These are phyloP conservation scores for Chymomyza fuscimana DNA, from an alignment of 2,888 invertebrate genomes.

Conservation along the genomic window DNA sequence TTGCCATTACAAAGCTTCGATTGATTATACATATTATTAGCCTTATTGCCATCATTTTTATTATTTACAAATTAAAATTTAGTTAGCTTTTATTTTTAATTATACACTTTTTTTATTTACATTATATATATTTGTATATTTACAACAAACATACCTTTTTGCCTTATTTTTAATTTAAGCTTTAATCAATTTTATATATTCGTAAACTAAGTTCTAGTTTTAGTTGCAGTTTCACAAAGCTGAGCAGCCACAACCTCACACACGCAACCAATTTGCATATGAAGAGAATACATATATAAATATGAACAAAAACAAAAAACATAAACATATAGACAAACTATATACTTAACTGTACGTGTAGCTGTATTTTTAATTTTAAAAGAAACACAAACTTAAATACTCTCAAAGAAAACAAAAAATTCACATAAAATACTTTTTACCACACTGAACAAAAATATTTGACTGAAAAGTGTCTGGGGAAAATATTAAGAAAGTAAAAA, in stretches of 20 bases:
- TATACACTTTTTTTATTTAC: slow-evolving; percentile 48
- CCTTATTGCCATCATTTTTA: slow-evolving; percentile 61
- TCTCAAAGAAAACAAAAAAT: slow-evolving; percentile 44
- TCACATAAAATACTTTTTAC: slow-evolving; percentile 47
- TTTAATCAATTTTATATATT: slow-evolving; percentile 50
- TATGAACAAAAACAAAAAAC: slow-evolving; percentile 8
- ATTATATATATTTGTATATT: slow-evolving; percentile 32
- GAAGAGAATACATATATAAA: slow-evolving; percentile 29
- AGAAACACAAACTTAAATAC: slow-evolving; percentile 52
- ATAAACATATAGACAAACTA: slow-evolving; percentile 7
- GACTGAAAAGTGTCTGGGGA: slow-evolving; percentile 69
- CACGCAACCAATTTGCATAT: slow-evolving; percentile 44
- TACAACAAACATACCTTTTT: slow-evolving; percentile 61
- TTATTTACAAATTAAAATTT: slow-evolving; percentile 1
- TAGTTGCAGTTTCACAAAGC: slow-evolving; percentile 18
- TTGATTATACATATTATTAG: slow-evolving; percentile 42
- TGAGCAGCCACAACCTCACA: slow-evolving; percentile 41
- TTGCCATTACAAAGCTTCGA: slow-evolving; percentile 70
- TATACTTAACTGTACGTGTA: slow-evolving; percentile 57
- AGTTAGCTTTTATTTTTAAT: slow-evolving; percentile 27
- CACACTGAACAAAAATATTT: slow-evolving; percentile 66
- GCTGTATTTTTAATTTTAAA: slow-evolving; percentile 65
- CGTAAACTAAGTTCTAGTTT: slow-evolving; percentile 50
- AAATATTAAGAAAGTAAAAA: slow-evolving; percentile 41
- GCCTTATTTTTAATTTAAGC: slow-evolving; percentile 62